phyloP scores from a whole-genome alignment of 1,140 invertebrate species.

The Drosophila takahashii region DNA sequence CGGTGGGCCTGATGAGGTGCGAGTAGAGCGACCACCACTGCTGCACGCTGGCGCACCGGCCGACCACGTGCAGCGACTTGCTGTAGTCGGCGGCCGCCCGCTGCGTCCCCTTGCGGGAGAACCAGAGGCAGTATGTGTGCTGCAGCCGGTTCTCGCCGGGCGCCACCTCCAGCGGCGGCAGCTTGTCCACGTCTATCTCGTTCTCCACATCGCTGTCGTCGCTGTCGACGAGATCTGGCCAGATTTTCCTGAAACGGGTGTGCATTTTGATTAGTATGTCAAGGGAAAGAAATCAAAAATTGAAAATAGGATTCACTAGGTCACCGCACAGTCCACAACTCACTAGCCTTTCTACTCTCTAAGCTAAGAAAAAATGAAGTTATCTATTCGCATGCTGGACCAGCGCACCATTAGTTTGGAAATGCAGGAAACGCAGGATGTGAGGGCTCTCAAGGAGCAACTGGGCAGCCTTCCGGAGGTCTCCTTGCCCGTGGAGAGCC shows the following conservation, averaged over 20 bases:
- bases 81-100: constrained; percentile 80
- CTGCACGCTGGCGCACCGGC: constrained; percentile 94
- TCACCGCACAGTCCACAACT: neutral
- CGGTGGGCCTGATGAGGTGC: constrained; percentile 94
- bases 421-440: constrained; percentile 46
- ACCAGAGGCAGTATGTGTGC: constrained; percentile 93
- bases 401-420: constrained; percentile 63
- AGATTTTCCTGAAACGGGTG: constrained; percentile 70
- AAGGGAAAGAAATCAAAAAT: constrained; percentile 29
- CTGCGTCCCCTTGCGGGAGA: constrained; percentile 85
- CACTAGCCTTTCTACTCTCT: too few species aligned
- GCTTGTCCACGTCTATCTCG: constrained; percentile 84
- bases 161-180: constrained; percentile 87
- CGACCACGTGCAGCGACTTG: constrained; percentile 87
- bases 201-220: constrained; percentile 84
- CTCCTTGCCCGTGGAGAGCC: constrained; percentile 44
- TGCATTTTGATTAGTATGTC: constrained; percentile 53
- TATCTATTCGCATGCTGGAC: constrained; percentile 69
- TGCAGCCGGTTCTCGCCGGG: constrained; percentile 92
- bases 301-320: neutral
- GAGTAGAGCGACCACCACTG: constrained; percentile 98
- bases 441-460: constrained; percentile 56
- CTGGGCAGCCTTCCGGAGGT: constrained; percentile 49
- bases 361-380: constrained; percentile 75
- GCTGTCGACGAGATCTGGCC: constrained; percentile 79